Evolutionary conservation across 2,797 vertebrate genomes (phyloP).

Genomic region (Oophaga sylvatica): DNA sequence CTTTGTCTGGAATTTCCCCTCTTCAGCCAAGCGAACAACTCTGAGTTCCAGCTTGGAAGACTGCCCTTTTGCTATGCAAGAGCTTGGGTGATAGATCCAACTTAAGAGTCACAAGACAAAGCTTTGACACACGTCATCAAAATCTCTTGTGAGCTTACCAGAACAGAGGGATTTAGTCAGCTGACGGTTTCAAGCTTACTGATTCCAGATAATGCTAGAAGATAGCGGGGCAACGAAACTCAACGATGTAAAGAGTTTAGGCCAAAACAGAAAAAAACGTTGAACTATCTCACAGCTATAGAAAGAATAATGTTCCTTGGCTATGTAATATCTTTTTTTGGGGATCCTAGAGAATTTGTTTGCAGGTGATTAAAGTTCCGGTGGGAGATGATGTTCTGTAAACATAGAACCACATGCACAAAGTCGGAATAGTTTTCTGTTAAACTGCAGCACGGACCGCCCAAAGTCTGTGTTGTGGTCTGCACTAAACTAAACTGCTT

Average conservation of each 20-base stretch:
- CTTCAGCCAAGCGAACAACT: neutral
- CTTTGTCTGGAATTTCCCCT: neutral
- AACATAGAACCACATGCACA: neutral
- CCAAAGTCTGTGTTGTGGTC: too few species aligned
- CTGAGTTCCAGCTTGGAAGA: neutral
- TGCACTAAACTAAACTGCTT: too few species aligned
- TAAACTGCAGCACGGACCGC: too few species aligned
- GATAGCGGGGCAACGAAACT: neutral
- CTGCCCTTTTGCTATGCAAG: neutral
- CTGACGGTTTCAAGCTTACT: neutral
- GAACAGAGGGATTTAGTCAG: conserved; percentile 8
- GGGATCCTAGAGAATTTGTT: neutral
- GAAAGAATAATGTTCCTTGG: neutral
- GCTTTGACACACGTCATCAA: neutral
- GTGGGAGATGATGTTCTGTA: neutral
- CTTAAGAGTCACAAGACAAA: conserved; percentile 12
- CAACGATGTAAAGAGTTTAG: neutral
- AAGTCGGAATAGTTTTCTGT: neutral
- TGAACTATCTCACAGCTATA: neutral
- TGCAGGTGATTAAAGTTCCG: neutral
- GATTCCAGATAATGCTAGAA: neutral
- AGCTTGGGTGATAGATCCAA: neutral
- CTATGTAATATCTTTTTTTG: too few species aligned
- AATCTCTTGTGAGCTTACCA: neutral
- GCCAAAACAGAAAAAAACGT: neutral